phyloP scores from a whole-genome alignment of 2,113 vertebrate genomes.

The Oriolus oriolus region DNA sequence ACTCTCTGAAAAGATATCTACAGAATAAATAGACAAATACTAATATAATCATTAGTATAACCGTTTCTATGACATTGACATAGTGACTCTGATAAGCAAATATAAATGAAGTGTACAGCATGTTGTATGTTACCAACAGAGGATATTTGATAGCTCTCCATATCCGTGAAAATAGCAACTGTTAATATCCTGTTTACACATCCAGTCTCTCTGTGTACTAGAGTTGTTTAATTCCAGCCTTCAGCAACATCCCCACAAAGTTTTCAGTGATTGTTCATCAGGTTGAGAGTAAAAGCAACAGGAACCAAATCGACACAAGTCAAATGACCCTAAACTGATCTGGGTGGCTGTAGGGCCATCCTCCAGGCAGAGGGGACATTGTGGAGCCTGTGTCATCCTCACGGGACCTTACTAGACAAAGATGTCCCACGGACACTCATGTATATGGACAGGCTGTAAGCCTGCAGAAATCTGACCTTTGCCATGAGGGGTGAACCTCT shows the following conservation, averaged over 20 bases:
- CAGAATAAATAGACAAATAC: slow-evolving; percentile 47
- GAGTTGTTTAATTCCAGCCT: slow-evolving; percentile 41
- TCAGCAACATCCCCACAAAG: slow-evolving; percentile 5
- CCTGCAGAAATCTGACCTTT: slow-evolving; percentile 77
- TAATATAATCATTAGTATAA: slow-evolving; percentile 32
- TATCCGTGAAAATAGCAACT: slow-evolving; percentile 20
- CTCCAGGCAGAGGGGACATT: slow-evolving; percentile 65
- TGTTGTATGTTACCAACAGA: neutral
- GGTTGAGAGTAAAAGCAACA: slow-evolving; percentile 62
- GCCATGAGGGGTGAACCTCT: slow-evolving; percentile 66
- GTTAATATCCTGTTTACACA: slow-evolving; percentile 52
- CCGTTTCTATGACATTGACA: neutral
- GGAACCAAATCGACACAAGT: slow-evolving; percentile 61
- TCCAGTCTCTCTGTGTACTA: neutral
- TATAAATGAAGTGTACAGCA: neutral
- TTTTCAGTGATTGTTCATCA: slow-evolving; percentile 28
- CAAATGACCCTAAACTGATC: slow-evolving; percentile 70
- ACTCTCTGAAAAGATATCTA: slow-evolving; percentile 41
- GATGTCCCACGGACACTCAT: slow-evolving; percentile 53
- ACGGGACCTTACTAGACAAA: slow-evolving; percentile 59
- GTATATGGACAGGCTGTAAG: slow-evolving; percentile 58
- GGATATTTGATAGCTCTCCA: neutral
- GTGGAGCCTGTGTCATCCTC: slow-evolving; percentile 74
- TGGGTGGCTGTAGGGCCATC: slow-evolving; percentile 58
- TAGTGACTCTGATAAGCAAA: neutral